Evolutionary conservation across 2,888 invertebrate species (phyloP).

Genomic region (Panopea generosa): DNA sequence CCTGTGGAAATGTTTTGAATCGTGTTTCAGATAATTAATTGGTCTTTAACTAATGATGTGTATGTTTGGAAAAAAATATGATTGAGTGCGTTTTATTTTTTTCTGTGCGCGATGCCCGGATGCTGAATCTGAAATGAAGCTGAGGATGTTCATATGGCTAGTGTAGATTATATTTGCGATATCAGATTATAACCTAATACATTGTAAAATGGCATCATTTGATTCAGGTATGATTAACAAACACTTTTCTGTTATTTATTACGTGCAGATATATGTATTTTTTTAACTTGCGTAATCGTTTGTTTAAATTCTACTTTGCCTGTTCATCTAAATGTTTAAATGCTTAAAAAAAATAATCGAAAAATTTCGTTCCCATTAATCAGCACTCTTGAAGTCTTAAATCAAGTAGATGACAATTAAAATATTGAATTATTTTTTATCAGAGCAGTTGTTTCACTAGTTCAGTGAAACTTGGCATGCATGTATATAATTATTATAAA

Average conservation of each 20-base stretch:
- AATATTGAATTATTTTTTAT: neutral
- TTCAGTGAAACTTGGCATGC: too few relatives aligned
- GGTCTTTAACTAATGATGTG: neutral
- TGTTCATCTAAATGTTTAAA: too few relatives aligned
- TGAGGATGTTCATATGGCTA: constrained; percentile 5
- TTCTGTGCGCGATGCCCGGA: constrained; percentile 27
- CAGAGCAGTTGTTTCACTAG: too few relatives aligned
- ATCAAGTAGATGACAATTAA: neutral
- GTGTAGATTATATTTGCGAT: neutral
- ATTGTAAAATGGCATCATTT: constrained; percentile 4
- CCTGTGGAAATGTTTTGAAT: constrained; percentile 23
- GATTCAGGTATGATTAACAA: neutral
- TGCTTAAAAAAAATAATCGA: neutral
- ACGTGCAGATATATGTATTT: too few relatives aligned
- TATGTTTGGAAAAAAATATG: neutral
- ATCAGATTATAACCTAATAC: neutral
- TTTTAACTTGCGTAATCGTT: too few relatives aligned
- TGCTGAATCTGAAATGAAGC: constrained; percentile 34
- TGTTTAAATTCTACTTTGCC: too few relatives aligned
- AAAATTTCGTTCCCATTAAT: neutral
- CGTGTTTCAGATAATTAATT: constrained; percentile 1
- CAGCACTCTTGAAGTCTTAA: neutral
- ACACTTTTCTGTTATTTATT: too few relatives aligned
- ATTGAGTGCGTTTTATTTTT: neutral
- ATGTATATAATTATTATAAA: neutral